phyloP scores from a whole-genome alignment of 2,888 invertebrate species.

The Tricholauxania praeusta region DNA sequence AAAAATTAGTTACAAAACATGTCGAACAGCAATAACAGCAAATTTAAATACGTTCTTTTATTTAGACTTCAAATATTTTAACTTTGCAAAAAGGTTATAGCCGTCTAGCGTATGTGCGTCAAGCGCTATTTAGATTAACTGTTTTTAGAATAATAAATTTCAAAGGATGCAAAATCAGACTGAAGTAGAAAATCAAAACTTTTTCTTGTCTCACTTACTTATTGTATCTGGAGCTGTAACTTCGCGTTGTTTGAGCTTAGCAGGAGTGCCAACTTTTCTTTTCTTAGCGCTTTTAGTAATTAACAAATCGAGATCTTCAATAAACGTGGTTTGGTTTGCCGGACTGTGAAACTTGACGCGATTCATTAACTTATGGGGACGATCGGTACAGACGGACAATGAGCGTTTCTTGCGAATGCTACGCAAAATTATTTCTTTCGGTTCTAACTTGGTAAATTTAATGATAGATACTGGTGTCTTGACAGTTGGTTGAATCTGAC shows the following conservation, averaged over 20 bases:
- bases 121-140: no score
- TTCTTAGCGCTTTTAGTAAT: conserved; percentile 45
- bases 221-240: background rate
- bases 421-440: conserved; percentile 44
- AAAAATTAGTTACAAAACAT: no score
- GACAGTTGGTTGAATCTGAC: background rate
- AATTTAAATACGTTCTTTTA: no score
- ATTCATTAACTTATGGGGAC: conserved; percentile 19
- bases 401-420: conserved; percentile 57
- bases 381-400: conserved; percentile 48
- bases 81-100: no score
- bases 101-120: no score
- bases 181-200: background rate
- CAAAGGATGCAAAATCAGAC: no score
- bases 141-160: no score
- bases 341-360: conserved; percentile 57
- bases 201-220: conserved; percentile 13
- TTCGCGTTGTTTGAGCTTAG: conserved; percentile 47
- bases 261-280: background rate
- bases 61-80: no score
- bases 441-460: conserved; percentile 42
- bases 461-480: background rate
- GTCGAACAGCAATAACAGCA: no score
- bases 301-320: conserved; percentile 52
- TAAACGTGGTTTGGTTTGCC: conserved; percentile 50